These are phyloP conservation scores for Drosophila erecta DNA, from an alignment of 1,140 invertebrate genomes.

Conservation along the genomic window DNA sequence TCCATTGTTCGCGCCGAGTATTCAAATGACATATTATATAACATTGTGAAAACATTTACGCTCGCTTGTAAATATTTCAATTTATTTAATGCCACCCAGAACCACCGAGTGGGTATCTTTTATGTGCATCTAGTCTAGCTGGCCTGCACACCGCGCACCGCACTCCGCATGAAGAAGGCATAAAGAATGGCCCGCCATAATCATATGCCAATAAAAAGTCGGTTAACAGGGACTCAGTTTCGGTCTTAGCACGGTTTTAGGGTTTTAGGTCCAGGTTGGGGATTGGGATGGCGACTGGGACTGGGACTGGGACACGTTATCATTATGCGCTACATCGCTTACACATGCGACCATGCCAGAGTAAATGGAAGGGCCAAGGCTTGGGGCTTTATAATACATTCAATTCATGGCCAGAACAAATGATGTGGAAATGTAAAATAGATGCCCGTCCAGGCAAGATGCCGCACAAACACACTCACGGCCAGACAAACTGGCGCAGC, in stretches of 20 bases:
- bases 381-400: slow-evolving; percentile 74
- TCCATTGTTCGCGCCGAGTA: slow-evolving; percentile 20
- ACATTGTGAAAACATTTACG: slow-evolving; percentile 79
- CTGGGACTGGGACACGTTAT: slow-evolving; percentile 53
- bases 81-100: slow-evolving; percentile 72
- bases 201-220: slow-evolving; percentile 82
- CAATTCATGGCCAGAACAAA: slow-evolving; percentile 82
- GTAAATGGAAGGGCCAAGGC: background rate
- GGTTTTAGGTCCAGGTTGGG: slow-evolving; percentile 20
- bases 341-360: slow-evolving; percentile 49
- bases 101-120: slow-evolving; percentile 53
- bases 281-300: slow-evolving; percentile 3
- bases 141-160: slow-evolving; percentile 30
- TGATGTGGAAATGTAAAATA: slow-evolving; percentile 84
- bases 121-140: slow-evolving; percentile 66
- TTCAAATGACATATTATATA: slow-evolving; percentile 73
- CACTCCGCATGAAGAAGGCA: slow-evolving; percentile 14
- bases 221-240: slow-evolving; percentile 58
- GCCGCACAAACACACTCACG: slow-evolving; percentile 18
- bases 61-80: slow-evolving; percentile 79
- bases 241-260: slow-evolving; percentile 13
- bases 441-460: slow-evolving; percentile 64
- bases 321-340: slow-evolving; percentile 81
- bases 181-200: slow-evolving; percentile 78
- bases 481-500: slow-evolving; percentile 48